These are phyloP conservation scores for Sminthurides bifidus DNA, from an alignment of 1,140 invertebrate genomes.

Conservation along the genomic window DNA sequence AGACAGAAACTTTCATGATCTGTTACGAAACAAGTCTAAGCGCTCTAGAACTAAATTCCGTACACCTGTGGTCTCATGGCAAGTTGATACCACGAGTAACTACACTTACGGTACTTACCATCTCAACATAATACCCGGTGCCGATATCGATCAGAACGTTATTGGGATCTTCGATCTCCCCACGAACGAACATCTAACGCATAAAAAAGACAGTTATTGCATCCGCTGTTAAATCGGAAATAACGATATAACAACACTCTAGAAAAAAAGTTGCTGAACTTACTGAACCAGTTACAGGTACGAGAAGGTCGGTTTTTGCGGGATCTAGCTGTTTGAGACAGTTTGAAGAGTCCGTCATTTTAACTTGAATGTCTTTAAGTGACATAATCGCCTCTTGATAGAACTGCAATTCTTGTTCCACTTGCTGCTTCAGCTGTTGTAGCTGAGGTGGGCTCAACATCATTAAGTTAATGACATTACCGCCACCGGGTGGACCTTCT, in stretches of 20 bases:
- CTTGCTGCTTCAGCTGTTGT: slow-evolving; percentile 57
- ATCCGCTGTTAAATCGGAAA: slow-evolving; percentile 10
- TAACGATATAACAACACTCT: slow-evolving; percentile 1
- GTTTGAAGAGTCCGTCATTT: slow-evolving; percentile 76
- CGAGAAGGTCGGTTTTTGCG: slow-evolving; percentile 63
- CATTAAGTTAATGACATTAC: slow-evolving; percentile 29
- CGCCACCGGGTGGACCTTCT: not conserved
- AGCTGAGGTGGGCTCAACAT: slow-evolving; percentile 20
- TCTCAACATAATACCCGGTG: slow-evolving; percentile 88
- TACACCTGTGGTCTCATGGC: too few species aligned
- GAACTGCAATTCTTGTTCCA: slow-evolving; percentile 75
- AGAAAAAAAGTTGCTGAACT: slow-evolving; percentile 35
- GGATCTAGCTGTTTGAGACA: slow-evolving; percentile 67
- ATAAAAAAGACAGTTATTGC: slow-evolving; percentile 11
- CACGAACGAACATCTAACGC: slow-evolving; percentile 75
- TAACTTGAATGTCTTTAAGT: slow-evolving; percentile 75
- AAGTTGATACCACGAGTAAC: too few species aligned
- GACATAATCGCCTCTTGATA: slow-evolving; percentile 79
- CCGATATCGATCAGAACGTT: slow-evolving; percentile 86
- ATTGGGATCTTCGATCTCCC: slow-evolving; percentile 63
- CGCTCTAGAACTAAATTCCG: not conserved
- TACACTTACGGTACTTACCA: slow-evolving; percentile 43
- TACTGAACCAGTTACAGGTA: slow-evolving; percentile 79
- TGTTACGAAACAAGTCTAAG: too few species aligned
- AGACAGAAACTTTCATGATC: too few species aligned